Conservation (phyloP, 1,140 invertebrate species). For the Probaryconus sp. region DNA sequence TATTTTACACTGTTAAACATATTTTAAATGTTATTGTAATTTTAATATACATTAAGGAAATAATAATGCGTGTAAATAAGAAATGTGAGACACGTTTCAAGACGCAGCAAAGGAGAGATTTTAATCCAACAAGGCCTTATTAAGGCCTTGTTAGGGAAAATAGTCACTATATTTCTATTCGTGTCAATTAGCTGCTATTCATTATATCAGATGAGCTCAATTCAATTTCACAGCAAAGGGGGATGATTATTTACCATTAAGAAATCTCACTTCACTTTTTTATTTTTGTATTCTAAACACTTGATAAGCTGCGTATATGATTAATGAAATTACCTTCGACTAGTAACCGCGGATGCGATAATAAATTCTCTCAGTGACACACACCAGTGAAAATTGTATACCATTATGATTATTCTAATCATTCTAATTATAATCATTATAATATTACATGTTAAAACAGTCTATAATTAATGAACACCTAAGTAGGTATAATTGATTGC, state of each 20-base stretch:
- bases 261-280: slow-evolving; percentile 13
- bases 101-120: too few species aligned
- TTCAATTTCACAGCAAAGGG: slow-evolving; percentile 12
- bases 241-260: slow-evolving; percentile 23
- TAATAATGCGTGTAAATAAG: too few species aligned
- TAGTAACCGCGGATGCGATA: not conserved
- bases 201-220: slow-evolving; percentile 19
- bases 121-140: too few species aligned
- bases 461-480: too few species aligned
- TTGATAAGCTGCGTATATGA: slow-evolving; percentile 10
- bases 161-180: slow-evolving; percentile 10
- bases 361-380: not conserved
- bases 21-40: too few species aligned
- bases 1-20: too few species aligned
- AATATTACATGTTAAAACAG: too few species aligned
- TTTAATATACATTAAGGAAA: too few species aligned
- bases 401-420: too few species aligned
- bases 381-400: not conserved
- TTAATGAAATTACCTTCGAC: slow-evolving; percentile 13
- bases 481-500: too few species aligned
- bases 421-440: too few species aligned
- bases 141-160: slow-evolving; percentile 17
- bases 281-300: slow-evolving; percentile 5
- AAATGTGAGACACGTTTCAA: too few species aligned
- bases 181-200: not conserved